Percentiles rank a stretch among this genome's conserved stretches.
Evolutionary conservation across 35 echinoderm and acorn worm genomes (phyloP).

Genomic region (Apostichopus japonicus): DNA sequence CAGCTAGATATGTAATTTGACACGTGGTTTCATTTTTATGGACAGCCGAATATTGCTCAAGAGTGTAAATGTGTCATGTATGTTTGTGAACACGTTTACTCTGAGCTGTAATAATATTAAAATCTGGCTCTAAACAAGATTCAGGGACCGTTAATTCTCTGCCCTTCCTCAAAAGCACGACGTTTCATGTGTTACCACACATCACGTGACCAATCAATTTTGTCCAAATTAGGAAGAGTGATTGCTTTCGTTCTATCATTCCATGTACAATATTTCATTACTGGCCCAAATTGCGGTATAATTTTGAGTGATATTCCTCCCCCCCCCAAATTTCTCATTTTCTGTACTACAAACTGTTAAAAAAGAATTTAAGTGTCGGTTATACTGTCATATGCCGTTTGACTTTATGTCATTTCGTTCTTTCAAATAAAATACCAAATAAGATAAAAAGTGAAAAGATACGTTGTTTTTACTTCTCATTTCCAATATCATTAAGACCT

Average conservation of each 20-base stretch:
- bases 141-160: background rate
- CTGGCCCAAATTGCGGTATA: background rate
- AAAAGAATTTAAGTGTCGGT: background rate
- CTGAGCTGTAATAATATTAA: conserved; percentile 33
- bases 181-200: background rate
- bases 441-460: too few species aligned
- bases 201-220: background rate
- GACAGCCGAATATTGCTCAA: conserved; percentile 13
- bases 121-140: conserved; percentile 16
- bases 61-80: conserved; percentile 29
- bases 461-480: too few species aligned
- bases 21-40: conserved; percentile 7
- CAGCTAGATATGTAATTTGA: conserved; percentile 36
- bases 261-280: conserved; percentile 3
- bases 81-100: conserved; percentile 47
- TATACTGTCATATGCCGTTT: too few species aligned
- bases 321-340: background rate
- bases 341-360: background rate
- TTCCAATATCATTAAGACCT: too few species aligned
- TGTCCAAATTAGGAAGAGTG: background rate
- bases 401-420: too few species aligned
- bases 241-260: background rate
- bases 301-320: background rate
- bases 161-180: background rate
- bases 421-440: too few species aligned